Conservation (phyloP, 2,797 vertebrate species). For the Cuniculus paca region DNA sequence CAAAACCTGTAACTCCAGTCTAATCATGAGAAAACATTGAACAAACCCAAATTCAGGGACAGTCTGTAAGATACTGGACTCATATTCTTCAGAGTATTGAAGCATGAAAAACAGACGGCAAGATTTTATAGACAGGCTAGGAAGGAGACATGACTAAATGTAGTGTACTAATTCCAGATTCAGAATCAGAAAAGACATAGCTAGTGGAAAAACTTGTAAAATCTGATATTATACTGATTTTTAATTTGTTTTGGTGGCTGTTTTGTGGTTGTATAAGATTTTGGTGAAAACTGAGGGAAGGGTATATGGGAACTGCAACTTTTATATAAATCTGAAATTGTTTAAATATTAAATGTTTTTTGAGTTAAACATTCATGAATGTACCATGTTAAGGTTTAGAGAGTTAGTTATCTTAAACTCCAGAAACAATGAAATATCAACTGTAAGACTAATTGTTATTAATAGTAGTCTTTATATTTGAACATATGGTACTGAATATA, state of each 20-base stretch:
- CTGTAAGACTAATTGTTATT: neutral
- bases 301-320: neutral
- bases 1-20: neutral
- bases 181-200: neutral
- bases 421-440: neutral
- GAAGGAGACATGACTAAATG: neutral
- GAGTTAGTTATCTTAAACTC: slow-evolving; percentile 42
- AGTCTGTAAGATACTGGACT: neutral
- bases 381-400: slow-evolving; percentile 47
- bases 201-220: neutral
- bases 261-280: neutral
- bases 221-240: neutral
- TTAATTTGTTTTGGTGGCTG: slow-evolving; percentile 42
- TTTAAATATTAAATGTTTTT: slow-evolving; percentile 3
- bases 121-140: neutral
- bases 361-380: neutral
- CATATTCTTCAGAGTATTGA: neutral
- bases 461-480: neutral
- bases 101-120: neutral
- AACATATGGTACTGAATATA: neutral
- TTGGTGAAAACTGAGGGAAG: neutral
- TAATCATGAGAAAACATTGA: neutral
- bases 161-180: neutral
- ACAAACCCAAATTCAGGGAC: neutral
- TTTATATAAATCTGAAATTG: slow-evolving; percentile 34